Evolutionary conservation across 2,888 invertebrate genomes (phyloP), one percentile per base, ranked within the genome.

Genomic region (Elysia crispata): DNA sequence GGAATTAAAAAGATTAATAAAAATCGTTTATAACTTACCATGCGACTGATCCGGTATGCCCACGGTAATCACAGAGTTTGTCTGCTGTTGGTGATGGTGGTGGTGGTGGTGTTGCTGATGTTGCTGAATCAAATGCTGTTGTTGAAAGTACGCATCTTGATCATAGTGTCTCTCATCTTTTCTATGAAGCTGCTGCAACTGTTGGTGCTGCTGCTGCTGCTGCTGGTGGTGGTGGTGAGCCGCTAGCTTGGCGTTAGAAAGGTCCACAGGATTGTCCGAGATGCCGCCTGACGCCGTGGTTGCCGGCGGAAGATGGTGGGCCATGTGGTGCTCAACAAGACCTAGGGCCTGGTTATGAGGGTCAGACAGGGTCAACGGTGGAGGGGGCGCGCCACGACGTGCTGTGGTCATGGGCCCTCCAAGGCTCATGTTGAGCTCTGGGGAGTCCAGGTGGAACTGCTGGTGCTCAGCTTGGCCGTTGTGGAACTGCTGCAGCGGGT

Each of bases 231-330:
- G 85, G 73, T 86, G 86, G 62, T 86, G 82, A 1, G 79, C 74
- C 69, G 77, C 77, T 25, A 86, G 77, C 81, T 87, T 86, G 49
- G 79, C 82, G 79, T 84, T 87, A 77, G 89, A 89, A 72, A 90
- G 81, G 81, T 90, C 89, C 33, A 90, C 88, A 20, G 89, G 89
- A 79, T 87, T 87, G 80, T 89, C 87, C 3, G 41, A 41, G 41
- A 41, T 41, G 11, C 41, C 41, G 5, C 41, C 41, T 75, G 84
- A 72, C 69, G 69, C 1, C 25, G 64, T 23, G n/a, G 60, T 23
- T n/a, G 60, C 60, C n/a, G n/a, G 60, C 3, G 41, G 41, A 11
- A 41, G 41, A 11, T 41, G 41, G 41, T 41, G 41, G 41, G 41
- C 41, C 41, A 41, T 41, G 41, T 41, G 41, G 5, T 41, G 41